phyloP scores from a whole-genome alignment of 2,797 vertebrate genomes.

The Myiotriccus ornatus region DNA sequence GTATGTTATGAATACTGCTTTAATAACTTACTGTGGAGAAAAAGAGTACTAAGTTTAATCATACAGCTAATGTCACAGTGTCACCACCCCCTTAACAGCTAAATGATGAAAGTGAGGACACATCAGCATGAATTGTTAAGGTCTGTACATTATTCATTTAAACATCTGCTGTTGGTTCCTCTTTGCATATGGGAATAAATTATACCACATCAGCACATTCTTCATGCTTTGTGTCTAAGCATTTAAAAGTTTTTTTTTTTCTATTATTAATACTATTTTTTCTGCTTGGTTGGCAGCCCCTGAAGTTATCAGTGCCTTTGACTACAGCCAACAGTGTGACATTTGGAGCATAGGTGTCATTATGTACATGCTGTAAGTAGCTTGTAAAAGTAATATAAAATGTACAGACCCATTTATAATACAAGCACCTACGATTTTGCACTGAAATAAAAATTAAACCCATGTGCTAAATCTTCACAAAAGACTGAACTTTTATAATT shows the following conservation, averaged over 20 bases:
- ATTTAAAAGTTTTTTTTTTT: conserved; percentile 73
- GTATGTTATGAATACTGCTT: conserved; percentile 46
- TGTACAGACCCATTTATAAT: conserved; percentile 37
- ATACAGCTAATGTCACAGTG: conserved; percentile 6
- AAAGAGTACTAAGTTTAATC: conserved; percentile 38
- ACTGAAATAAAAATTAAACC: conserved; percentile 26
- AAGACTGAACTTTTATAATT: not conserved
- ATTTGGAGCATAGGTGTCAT: conserved; percentile 92
- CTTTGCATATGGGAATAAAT: conserved; percentile 73
- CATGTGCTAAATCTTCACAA: not conserved
- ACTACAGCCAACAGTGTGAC: conserved; percentile 89
- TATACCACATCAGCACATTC: conserved; percentile 74
- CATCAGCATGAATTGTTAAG: conserved; percentile 71
- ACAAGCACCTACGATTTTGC: conserved; percentile 33
- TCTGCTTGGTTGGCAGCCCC: conserved; percentile 83
- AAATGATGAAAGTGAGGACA: conserved; percentile 59
- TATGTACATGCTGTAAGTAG: conserved; percentile 91
- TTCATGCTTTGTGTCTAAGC: conserved; percentile 74
- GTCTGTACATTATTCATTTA: conserved; percentile 79
- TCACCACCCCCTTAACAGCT: conserved; percentile 47
- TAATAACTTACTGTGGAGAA: conserved; percentile 28
- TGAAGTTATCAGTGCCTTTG: conserved; percentile 85
- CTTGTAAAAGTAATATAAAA: conserved; percentile 53
- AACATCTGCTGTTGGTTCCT: conserved; percentile 76
- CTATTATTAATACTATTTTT: conserved; percentile 80